Conservation (phyloP, 2,797 vertebrate species). For the Pipistrellus kuhlii region DNA sequence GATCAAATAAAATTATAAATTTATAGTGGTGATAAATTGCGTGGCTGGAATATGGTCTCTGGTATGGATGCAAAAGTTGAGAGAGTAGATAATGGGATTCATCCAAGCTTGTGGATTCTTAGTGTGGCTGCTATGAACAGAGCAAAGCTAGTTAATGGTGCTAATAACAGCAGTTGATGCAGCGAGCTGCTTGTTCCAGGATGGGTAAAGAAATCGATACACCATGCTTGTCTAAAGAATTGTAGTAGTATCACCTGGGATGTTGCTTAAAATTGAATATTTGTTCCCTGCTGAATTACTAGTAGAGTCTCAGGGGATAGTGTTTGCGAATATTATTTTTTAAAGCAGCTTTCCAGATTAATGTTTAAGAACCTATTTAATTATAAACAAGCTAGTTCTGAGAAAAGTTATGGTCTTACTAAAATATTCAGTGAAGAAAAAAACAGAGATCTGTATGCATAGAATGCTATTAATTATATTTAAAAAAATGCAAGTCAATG, state of each 20-base stretch:
- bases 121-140: background rate
- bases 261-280: background rate
- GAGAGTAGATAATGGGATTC: background rate
- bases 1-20: constrained; percentile 62
- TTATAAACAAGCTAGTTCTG: constrained; percentile 25
- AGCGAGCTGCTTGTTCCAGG: background rate
- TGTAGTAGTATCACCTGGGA: background rate
- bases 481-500: background rate
- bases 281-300: constrained; percentile 7
- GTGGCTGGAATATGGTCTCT: background rate
- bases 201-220: background rate
- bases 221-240: background rate
- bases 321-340: background rate
- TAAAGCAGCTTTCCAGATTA: constrained; percentile 5
- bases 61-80: background rate
- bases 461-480: constrained; percentile 28
- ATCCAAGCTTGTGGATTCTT: background rate
- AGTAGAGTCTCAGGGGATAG: background rate
- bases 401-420: constrained; percentile 30
- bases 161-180: background rate
- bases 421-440: constrained; percentile 49
- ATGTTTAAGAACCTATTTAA: constrained; percentile 28
- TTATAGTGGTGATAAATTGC: background rate
- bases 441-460: background rate
- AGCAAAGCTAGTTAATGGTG: background rate